Percentiles rank a stretch among this genome's conserved stretches.
Conservation (phyloP, 2,888 invertebrate species). For the Rhamnusium bicolor region DNA sequence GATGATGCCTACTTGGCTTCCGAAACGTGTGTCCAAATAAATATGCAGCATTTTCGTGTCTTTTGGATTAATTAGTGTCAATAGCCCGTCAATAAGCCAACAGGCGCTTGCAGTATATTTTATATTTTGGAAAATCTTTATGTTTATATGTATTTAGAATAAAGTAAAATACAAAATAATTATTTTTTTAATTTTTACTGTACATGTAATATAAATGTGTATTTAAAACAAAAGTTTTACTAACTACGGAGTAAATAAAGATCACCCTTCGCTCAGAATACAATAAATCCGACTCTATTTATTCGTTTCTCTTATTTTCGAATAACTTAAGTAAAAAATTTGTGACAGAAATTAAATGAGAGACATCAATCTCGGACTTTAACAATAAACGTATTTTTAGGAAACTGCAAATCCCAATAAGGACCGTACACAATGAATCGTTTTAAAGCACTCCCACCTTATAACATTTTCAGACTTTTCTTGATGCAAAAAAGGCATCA, state of each 20-base stretch:
- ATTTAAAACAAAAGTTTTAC: too few species aligned
- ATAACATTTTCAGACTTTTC: slow-evolving; percentile 16
- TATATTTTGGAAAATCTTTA: too few species aligned
- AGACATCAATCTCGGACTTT: slow-evolving; percentile 16
- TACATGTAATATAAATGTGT: too few species aligned
- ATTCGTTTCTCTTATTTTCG: neutral
- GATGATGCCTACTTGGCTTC: too few species aligned
- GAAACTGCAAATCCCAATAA: slow-evolving; percentile 9
- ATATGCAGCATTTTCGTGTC: too few species aligned
- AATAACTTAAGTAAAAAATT: neutral
- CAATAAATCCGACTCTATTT: neutral
- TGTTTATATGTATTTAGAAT: too few species aligned
- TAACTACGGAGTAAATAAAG: neutral
- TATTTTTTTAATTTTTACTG: too few species aligned
- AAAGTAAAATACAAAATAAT: too few species aligned
- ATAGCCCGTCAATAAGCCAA: too few species aligned
- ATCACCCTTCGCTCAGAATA: neutral
- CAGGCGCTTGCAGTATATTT: too few species aligned
- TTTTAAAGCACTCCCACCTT: slow-evolving; percentile 19
- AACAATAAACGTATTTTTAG: slow-evolving; percentile 16
- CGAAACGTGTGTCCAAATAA: too few species aligned
- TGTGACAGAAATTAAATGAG: slow-evolving; percentile 1
- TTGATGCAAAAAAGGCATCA: slow-evolving; percentile 22
- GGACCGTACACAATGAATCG: neutral
- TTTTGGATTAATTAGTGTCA: too few species aligned